A percentile compares a stretch with the other conserved stretches of the same genome.
These are phyloP conservation scores for Petrolisthes cinctipes DNA, from an alignment of 2,888 invertebrate species.

Conservation along the genomic window DNA sequence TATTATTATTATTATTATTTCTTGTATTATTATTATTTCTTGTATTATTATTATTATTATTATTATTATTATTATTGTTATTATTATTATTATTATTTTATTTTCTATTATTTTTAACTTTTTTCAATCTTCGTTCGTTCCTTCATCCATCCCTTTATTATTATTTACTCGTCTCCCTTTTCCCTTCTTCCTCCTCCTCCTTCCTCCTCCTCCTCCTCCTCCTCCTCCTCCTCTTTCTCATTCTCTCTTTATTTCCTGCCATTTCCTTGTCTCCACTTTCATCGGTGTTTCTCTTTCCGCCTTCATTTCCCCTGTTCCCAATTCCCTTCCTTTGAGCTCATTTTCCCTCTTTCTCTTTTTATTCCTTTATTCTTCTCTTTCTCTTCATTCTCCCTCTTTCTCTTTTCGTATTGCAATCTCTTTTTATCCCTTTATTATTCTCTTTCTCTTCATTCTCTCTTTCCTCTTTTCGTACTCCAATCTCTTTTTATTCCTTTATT, in stretches of 20 bases:
- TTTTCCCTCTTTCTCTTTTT: conserved; percentile 24
- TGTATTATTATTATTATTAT: no score
- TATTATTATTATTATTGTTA: no score
- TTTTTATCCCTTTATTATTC: not conserved
- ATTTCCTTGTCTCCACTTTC: conserved; percentile 7
- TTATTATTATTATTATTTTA: no score
- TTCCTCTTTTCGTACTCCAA: not conserved
- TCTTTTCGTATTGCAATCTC: not conserved
- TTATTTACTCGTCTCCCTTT: not conserved
- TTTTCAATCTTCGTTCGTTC: not conserved
- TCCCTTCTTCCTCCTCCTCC: not conserved
- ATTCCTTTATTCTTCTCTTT: not conserved
- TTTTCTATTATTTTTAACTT: not conserved
- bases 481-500: not conserved
- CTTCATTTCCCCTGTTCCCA: not conserved
- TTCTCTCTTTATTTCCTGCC: conserved; percentile 2
- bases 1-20: no score
- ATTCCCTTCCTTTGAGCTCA: not conserved
- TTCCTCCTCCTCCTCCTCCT: not conserved
- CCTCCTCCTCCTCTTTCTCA: not conserved
- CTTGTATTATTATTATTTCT: no score
- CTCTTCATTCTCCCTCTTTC: not conserved
- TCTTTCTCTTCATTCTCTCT: not conserved
- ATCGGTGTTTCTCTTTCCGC: not conserved
- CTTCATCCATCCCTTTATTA: not conserved